A percentile compares a stretch with the other conserved stretches of the same genome.
Conservation (phyloP, 2,113 vertebrate genomes). For the Vireo altiloquus region DNA sequence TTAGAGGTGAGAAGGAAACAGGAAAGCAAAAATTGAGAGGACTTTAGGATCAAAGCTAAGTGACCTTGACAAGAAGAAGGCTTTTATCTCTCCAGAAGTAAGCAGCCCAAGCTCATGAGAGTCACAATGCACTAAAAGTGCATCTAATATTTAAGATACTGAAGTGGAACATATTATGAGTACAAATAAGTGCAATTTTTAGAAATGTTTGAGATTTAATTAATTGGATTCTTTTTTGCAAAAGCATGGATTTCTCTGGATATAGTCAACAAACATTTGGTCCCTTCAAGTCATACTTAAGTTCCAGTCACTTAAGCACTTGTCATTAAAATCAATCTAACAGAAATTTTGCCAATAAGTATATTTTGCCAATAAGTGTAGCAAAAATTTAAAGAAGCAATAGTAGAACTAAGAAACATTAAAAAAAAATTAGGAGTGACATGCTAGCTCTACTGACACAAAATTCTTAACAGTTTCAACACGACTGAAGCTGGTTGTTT, state of each 20-base stretch:
- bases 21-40: not conserved
- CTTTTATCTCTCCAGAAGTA: constrained; percentile 10
- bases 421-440: not conserved
- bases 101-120: not conserved
- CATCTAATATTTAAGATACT: not conserved
- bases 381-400: not conserved
- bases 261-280: not conserved
- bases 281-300: not conserved
- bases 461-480: not conserved
- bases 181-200: not conserved
- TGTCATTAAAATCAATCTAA: not conserved
- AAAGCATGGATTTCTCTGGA: not conserved
- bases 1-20: not conserved
- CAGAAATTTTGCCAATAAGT: not conserved
- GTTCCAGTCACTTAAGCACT: not conserved
- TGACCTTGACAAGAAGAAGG: constrained; percentile 23
- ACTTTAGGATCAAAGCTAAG: not conserved
- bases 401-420: not conserved
- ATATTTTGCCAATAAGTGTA: not conserved
- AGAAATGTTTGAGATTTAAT: not conserved
- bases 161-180: not conserved
- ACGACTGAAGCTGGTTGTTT: not conserved
- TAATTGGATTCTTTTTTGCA: not conserved
- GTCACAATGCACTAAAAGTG: not conserved
- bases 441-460: not conserved